These are phyloP conservation scores for Eunapius fragilis DNA, from an alignment of 37 sponge, comb jelly and placozoan species.

Conservation along the genomic window DNA sequence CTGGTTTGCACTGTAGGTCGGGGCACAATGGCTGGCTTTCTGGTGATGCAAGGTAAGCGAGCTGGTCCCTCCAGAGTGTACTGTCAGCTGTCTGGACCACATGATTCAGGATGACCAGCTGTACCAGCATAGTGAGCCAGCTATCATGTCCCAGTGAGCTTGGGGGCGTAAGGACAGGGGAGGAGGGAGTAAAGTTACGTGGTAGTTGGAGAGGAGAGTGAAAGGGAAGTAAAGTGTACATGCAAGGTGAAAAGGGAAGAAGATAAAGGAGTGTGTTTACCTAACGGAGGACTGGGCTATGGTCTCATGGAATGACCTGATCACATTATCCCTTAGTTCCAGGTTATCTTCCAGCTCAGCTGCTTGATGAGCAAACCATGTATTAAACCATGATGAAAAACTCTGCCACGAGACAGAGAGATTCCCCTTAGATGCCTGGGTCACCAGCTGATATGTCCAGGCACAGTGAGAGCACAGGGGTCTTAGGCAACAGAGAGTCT, in stretches of 20 bases:
- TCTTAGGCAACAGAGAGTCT: too few relatives aligned
- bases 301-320: slow-evolving; percentile 1
- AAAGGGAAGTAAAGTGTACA: too few relatives aligned
- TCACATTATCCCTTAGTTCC: not conserved
- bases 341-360: not conserved
- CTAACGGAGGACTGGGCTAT: slow-evolving; percentile 22
- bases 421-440: not conserved
- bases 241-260: too few relatives aligned
- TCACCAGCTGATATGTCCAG: not conserved
- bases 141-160: slow-evolving; percentile 19
- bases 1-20: not conserved
- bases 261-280: not conserved
- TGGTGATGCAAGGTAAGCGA: slow-evolving; percentile 23
- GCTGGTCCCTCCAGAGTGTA: slow-evolving; percentile 20
- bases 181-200: too few relatives aligned
- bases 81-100: not conserved
- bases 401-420: too few relatives aligned
- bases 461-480: not conserved
- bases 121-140: slow-evolving; percentile 2
- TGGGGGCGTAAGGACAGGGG: too few relatives aligned
- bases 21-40: not conserved
- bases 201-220: too few relatives aligned
- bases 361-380: not conserved
- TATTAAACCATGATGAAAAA: too few relatives aligned
- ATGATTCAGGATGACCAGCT: slow-evolving; percentile 17